These are phyloP conservation scores for Microcebus jonahi DNA, from an alignment of 2,113 vertebrate species.

Conservation along the genomic window DNA sequence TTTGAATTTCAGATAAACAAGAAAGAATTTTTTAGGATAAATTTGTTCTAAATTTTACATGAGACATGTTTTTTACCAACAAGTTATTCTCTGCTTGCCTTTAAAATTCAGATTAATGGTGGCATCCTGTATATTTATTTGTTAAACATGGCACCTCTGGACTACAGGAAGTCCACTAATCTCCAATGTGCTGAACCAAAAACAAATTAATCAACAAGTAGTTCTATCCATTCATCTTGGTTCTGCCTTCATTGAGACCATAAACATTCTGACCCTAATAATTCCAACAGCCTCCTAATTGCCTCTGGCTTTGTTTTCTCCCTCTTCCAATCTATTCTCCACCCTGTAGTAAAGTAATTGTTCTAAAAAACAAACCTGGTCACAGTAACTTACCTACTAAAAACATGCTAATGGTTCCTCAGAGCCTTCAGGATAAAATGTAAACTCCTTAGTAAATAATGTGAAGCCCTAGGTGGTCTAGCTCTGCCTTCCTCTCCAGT, in stretches of 20 bases:
- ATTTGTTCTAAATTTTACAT: background rate
- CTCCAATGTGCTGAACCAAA: background rate
- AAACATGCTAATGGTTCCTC: background rate
- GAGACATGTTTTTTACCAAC: background rate
- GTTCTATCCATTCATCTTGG: background rate
- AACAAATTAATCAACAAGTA: background rate
- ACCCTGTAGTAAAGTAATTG: background rate
- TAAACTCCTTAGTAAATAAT: slow-evolving; percentile 12
- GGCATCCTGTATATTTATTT: background rate
- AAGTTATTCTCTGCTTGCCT: background rate
- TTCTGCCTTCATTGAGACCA: background rate
- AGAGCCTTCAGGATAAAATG: background rate
- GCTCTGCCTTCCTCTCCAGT: background rate
- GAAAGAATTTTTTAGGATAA: background rate
- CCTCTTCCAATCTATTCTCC: background rate
- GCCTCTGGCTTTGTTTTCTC: background rate
- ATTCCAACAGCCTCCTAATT: background rate
- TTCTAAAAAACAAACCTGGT: background rate
- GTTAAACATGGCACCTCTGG: background rate
- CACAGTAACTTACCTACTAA: background rate
- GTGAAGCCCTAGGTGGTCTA: background rate
- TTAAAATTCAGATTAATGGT: background rate
- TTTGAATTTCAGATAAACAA: slow-evolving; percentile 3
- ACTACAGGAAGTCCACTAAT: background rate
- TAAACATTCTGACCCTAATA: background rate